These are phyloP conservation scores for Gryllus bimaculatus DNA, from an alignment of 1,140 invertebrate species.

Conservation along the genomic window DNA sequence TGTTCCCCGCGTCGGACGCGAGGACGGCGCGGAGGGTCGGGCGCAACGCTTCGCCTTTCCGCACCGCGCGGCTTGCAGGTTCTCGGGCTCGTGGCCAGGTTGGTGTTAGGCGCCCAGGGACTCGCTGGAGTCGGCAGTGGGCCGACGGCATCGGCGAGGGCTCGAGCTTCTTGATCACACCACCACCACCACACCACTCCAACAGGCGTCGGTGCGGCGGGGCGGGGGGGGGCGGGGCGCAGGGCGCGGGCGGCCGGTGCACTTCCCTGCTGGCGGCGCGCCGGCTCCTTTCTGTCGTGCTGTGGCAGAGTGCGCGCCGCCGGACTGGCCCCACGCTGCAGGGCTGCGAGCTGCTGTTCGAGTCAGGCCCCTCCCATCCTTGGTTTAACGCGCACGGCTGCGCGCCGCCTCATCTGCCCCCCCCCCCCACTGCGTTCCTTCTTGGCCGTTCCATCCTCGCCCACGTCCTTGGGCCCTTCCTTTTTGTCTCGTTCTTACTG, in stretches of 20 bases:
- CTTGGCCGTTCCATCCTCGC: too few relatives aligned
- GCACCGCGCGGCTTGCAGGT: not conserved
- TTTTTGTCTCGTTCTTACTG: too few relatives aligned
- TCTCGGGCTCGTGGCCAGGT: conserved; percentile 19
- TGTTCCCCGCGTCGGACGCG: conserved; percentile 28
- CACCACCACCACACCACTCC: conserved; percentile 13
- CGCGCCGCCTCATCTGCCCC: too few relatives aligned
- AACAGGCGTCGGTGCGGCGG: not conserved
- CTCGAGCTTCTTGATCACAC: conserved; percentile 17
- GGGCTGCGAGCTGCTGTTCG: conserved; percentile 19
- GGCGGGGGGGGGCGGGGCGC: conserved; percentile 2
- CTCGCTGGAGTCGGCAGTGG: conserved; percentile 22
- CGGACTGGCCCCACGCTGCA: conserved; percentile 19
- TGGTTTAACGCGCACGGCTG: too few relatives aligned
- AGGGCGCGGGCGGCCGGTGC: not conserved
- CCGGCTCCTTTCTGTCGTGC: conserved; percentile 26
- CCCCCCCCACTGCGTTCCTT: too few relatives aligned
- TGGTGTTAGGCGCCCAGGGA: conserved; percentile 12
- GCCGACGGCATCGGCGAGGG: conserved; percentile 21
- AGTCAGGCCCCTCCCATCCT: too few relatives aligned
- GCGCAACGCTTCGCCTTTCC: conserved; percentile 1
- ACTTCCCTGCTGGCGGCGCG: conserved; percentile 18
- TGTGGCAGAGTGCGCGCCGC: conserved; percentile 26
- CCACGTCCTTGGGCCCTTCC: too few relatives aligned
- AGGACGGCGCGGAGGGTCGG: conserved; percentile 24